A percentile compares a stretch with the other conserved stretches of the same genome.
Conservation (phyloP, 30 jellyfish, hydroid and myxozoan species). For the Turritopsis rubra region DNA sequence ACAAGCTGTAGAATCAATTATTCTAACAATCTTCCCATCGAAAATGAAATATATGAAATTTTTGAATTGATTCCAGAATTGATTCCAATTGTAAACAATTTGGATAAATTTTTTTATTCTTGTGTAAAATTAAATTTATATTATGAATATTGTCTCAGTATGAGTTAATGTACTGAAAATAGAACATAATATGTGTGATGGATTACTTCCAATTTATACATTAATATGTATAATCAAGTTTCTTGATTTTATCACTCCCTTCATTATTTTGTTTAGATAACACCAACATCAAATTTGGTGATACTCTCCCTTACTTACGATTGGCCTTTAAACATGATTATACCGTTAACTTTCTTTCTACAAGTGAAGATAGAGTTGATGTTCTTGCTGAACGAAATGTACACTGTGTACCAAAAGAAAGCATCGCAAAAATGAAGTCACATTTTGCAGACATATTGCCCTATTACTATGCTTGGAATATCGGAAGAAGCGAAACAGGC, state of each 20-base stretch:
- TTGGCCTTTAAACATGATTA: slow-evolving; percentile 38
- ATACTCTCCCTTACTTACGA: slow-evolving; percentile 25
- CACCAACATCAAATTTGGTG: slow-evolving; percentile 23
- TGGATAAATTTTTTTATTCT: too few species aligned
- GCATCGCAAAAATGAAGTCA: slow-evolving; percentile 27
- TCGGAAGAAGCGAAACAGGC: background rate
- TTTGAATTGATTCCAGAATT: too few species aligned
- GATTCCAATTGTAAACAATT: too few species aligned
- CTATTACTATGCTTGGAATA: slow-evolving; percentile 49
- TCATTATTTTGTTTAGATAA: slow-evolving; percentile 32
- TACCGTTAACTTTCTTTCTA: slow-evolving; percentile 14
- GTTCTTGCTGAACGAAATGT: slow-evolving; percentile 28
- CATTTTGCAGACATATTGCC: slow-evolving; percentile 33
- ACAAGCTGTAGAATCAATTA: too few species aligned
- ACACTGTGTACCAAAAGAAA: slow-evolving; percentile 29
- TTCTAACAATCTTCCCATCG: too few species aligned
- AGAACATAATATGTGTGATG: background rate
- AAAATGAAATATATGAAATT: too few species aligned
- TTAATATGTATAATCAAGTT: too few species aligned
- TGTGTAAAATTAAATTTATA: too few species aligned
- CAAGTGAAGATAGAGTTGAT: slow-evolving; percentile 24
- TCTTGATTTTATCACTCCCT: too few species aligned
- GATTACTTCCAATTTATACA: background rate
- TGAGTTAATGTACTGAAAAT: background rate
- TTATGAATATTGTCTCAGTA: background rate